Conservation (phyloP, 2,888 invertebrate species). For the Diloba caeruleocephala region DNA sequence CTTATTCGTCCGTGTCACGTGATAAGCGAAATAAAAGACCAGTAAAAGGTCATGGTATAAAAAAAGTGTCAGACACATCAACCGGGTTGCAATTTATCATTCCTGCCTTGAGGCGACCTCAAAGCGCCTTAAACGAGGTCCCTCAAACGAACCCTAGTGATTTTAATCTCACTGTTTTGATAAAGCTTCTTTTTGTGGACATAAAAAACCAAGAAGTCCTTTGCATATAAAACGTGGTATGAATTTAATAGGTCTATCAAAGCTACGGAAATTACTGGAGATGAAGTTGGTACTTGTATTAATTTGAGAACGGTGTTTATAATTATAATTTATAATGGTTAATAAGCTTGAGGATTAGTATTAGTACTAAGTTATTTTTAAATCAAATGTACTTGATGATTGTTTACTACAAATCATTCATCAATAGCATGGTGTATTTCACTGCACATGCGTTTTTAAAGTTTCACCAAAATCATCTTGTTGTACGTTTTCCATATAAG, state of each 20-base stretch:
- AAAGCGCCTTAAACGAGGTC: constrained; percentile 72
- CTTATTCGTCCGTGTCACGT: constrained; percentile 72
- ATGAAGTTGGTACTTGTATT: constrained; percentile 34
- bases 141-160: constrained; percentile 72
- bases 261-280: constrained; percentile 49
- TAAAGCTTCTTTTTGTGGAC: constrained; percentile 63
- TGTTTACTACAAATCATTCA: too few relatives aligned
- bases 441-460: too few relatives aligned
- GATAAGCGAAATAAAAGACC: constrained; percentile 78
- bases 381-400: too few relatives aligned
- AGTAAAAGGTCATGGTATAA: constrained; percentile 70
- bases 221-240: constrained; percentile 63
- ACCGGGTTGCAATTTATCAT: constrained; percentile 79
- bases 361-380: constrained; percentile 25
- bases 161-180: constrained; percentile 81
- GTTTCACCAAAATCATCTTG: too few relatives aligned
- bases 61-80: constrained; percentile 78
- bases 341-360: constrained; percentile 22
- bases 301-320: constrained; percentile 28
- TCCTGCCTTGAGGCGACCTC: constrained; percentile 70
- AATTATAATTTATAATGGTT: constrained; percentile 32
- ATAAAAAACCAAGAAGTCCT: constrained; percentile 64
- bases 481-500: too few relatives aligned
- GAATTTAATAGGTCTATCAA: constrained; percentile 56
- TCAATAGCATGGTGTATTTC: too few relatives aligned